These are phyloP conservation scores for Sylvia atricapilla DNA, from an alignment of 2,113 vertebrate genomes.

Conservation along the genomic window DNA sequence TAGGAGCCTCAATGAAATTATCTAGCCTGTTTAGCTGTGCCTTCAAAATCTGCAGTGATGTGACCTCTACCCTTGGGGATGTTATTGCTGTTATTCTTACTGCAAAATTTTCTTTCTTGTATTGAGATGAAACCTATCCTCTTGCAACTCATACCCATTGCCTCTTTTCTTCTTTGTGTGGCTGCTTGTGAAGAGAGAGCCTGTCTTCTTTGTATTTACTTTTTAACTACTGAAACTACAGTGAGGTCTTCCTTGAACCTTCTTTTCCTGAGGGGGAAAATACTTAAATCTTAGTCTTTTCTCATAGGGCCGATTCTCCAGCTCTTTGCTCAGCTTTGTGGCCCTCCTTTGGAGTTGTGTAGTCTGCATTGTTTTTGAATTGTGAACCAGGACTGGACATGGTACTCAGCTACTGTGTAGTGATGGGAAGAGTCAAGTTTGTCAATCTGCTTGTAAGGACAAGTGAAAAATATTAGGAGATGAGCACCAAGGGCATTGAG, in stretches of 20 bases:
- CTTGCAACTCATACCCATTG: background rate
- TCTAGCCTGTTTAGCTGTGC: background rate
- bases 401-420: background rate
- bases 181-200: background rate
- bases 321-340: background rate
- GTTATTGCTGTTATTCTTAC: background rate
- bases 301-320: background rate
- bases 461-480: background rate
- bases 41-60: background rate
- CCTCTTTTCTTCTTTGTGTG: background rate
- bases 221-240: background rate
- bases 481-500: background rate
- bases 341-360: background rate
- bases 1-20: background rate
- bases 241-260: background rate
- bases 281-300: background rate
- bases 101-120: background rate
- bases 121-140: background rate
- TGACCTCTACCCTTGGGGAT: background rate
- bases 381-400: background rate
- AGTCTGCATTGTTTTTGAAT: background rate
- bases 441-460: background rate
- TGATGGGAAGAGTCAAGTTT: background rate
- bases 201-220: background rate
- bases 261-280: background rate